Conservation (phyloP, 2,888 invertebrate genomes). For the Stomorhina lunata region DNA sequence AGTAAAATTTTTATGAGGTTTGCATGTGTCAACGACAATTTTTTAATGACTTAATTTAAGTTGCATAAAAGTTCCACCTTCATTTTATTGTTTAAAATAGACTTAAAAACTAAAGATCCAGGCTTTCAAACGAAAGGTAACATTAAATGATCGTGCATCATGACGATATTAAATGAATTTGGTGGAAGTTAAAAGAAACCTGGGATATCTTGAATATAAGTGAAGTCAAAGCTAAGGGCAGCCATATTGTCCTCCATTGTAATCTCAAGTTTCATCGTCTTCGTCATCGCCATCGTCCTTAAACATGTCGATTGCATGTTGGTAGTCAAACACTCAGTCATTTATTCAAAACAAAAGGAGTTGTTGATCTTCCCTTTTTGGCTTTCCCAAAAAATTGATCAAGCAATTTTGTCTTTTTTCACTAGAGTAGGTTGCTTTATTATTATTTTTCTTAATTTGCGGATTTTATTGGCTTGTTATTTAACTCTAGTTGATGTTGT, state of each 20-base stretch:
- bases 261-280: conserved; percentile 59
- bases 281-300: conserved; percentile 8
- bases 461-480: conserved; percentile 66
- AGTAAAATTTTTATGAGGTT: conserved; percentile 17
- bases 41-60: conserved; percentile 79
- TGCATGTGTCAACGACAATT: conserved; percentile 65
- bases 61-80: conserved; percentile 77
- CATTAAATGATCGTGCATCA: conserved; percentile 54
- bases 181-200: conserved; percentile 5
- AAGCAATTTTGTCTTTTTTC: background rate
- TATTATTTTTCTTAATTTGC: conserved; percentile 60
- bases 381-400: background rate
- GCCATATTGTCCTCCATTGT: conserved; percentile 26
- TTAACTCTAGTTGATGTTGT: conserved; percentile 66
- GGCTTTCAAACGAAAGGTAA: conserved; percentile 25
- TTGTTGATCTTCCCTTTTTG: background rate
- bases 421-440: conserved; percentile 52
- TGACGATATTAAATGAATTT: conserved; percentile 40
- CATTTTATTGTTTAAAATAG: conserved; percentile 75
- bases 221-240: background rate
- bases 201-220: background rate
- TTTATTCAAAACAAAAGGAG: conserved; percentile 1
- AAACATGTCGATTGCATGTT: conserved; percentile 59
- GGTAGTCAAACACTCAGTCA: background rate
- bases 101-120: conserved; percentile 1